Evolutionary conservation across 2,113 vertebrate genomes (phyloP).

Genomic region (Anseranas semipalmata): DNA sequence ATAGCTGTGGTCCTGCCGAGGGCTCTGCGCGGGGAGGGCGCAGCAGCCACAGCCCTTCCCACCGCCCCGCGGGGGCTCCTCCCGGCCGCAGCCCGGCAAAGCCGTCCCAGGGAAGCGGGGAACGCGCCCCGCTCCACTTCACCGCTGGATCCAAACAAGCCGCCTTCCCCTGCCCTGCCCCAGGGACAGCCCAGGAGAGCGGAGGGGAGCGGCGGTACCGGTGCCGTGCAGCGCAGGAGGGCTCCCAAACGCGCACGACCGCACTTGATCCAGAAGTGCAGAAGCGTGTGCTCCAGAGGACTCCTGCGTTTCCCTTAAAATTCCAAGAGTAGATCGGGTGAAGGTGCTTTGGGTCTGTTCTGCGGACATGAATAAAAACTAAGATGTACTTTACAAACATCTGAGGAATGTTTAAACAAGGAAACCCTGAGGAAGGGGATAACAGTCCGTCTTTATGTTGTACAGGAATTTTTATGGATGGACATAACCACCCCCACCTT

Average conservation of each 20-base stretch:
- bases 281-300: too few species aligned
- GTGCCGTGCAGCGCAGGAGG: neutral
- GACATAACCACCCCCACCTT: fast-evolving
- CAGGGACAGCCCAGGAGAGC: too few species aligned
- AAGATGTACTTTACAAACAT: neutral
- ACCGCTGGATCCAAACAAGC: fast-evolving
- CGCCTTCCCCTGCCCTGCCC: neutral
- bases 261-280: too few species aligned
- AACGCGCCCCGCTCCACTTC: neutral
- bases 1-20: fast-evolving
- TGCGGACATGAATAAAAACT: neutral
- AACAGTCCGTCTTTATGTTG: neutral
- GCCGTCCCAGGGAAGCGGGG: neutral
- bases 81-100: neutral
- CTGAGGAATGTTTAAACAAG: neutral
- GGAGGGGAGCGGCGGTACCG: too few species aligned
- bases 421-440: neutral
- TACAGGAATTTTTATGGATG: neutral
- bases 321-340: neutral
- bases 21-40: neutral
- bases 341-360: neutral
- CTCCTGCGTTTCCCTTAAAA: neutral
- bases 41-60: neutral
- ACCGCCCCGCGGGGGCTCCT: fast-evolving
- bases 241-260: neutral